Evolutionary conservation across 1,140 invertebrate species (phyloP).

Genomic region (Anoplophora glabripennis): DNA sequence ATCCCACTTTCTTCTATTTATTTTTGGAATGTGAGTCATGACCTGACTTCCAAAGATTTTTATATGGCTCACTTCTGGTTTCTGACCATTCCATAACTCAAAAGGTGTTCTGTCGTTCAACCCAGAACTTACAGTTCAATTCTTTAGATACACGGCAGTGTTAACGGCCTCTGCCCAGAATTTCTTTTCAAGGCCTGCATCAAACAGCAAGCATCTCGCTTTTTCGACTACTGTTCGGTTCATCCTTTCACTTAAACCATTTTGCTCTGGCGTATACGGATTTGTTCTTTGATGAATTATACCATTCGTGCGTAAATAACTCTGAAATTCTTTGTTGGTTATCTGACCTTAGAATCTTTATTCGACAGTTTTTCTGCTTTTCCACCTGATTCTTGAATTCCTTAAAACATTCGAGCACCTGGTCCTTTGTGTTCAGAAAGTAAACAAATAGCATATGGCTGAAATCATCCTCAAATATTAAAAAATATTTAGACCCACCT

Average conservation of each 20-base stretch:
- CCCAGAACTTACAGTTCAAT: too few species aligned
- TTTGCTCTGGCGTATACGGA: constrained; percentile 39
- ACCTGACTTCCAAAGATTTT: constrained; percentile 4
- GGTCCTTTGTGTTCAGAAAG: constrained; percentile 44
- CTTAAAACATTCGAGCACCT: constrained; percentile 37
- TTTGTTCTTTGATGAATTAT: constrained; percentile 31
- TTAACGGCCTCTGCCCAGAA: too few species aligned
- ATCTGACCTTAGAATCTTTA: too few species aligned
- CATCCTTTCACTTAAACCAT: constrained; percentile 39
- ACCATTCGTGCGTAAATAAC: background rate
- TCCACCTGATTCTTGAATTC: constrained; percentile 40
- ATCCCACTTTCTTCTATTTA: constrained; percentile 13
- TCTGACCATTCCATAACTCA: too few species aligned
- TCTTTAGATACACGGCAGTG: too few species aligned
- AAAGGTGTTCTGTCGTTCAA: too few species aligned
- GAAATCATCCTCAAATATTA: constrained; percentile 48
- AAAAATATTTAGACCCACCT: constrained; percentile 45
- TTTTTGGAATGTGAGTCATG: constrained; percentile 6
- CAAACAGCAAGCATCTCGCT: constrained; percentile 23
- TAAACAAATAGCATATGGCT: constrained; percentile 42
- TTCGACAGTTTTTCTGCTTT: constrained; percentile 30
- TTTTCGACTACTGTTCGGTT: constrained; percentile 36
- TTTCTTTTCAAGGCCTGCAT: constrained; percentile 23
- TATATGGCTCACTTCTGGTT: background rate
- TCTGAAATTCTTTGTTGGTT: too few species aligned